Percentiles rank a stretch among this genome's conserved stretches.
phyloP scores from a whole-genome alignment of 2,888 invertebrate species.

The Sphaerophoria taeniata region DNA sequence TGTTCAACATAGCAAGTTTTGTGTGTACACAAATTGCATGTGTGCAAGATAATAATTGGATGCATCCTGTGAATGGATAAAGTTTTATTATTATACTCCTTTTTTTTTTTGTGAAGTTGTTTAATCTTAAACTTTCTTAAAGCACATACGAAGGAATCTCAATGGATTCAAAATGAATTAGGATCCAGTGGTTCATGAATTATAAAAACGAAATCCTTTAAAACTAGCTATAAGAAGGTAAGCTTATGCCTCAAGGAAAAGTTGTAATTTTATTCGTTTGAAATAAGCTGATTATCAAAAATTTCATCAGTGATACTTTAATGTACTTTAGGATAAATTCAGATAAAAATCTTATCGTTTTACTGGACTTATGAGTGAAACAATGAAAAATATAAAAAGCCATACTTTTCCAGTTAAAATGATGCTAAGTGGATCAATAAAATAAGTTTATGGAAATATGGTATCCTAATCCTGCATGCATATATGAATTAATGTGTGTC shows the following conservation, averaged over 20 bases:
- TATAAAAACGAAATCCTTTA: neutral
- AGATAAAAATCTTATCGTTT: no score
- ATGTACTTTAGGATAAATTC: neutral
- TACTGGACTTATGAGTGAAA: no score
- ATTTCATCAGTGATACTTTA: neutral
- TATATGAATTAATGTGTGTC: no score
- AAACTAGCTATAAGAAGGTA: neutral
- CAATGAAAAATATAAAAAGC: no score
- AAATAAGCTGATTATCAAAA: conserved; percentile 13
- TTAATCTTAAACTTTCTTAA: conserved; percentile 25
- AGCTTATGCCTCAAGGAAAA: neutral
- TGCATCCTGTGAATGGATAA: conserved; percentile 45
- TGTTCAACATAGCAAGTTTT: conserved; percentile 19
- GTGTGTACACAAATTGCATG: conserved; percentile 26
- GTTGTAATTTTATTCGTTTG: neutral
- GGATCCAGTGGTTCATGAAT: neutral
- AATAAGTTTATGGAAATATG: no score
- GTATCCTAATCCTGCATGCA: no score
- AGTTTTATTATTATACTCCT: conserved; percentile 3
- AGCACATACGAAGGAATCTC: neutral
- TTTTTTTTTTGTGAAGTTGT: conserved; percentile 23
- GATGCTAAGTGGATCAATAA: no score
- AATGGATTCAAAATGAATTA: neutral
- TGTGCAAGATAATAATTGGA: conserved; percentile 63
- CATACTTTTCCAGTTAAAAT: no score